Conservation (phyloP, 2,797 vertebrate species). For the Sebastolobus alascanus region DNA sequence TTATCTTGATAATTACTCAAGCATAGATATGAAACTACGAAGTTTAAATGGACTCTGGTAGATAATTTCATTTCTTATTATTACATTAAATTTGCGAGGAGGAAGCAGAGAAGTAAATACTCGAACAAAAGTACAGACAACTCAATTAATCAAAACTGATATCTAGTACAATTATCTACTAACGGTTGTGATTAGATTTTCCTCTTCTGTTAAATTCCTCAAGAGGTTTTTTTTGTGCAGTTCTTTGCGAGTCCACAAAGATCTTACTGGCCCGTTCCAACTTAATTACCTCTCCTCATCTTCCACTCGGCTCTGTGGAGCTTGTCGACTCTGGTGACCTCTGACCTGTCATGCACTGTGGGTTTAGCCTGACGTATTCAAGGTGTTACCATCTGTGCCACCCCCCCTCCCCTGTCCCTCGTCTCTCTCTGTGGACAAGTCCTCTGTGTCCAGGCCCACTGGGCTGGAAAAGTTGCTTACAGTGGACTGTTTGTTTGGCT, state of each 20-base stretch:
- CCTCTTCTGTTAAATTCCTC: not conserved
- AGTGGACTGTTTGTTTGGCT: conserved; percentile 76
- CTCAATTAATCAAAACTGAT: not conserved
- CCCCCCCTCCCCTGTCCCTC: conserved; percentile 6
- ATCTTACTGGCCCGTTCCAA: not conserved
- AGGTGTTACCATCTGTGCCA: conserved; percentile 80
- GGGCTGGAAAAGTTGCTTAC: conserved; percentile 80
- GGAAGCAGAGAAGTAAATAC: not conserved
- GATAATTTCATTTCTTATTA: not conserved
- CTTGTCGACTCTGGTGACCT: conserved; percentile 68
- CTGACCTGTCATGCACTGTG: conserved; percentile 68
- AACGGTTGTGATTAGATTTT: not conserved
- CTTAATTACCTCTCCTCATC: conserved; percentile 49
- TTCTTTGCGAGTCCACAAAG: conserved; percentile 1
- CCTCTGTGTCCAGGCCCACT: conserved; percentile 69
- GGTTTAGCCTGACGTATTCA: conserved; percentile 77
- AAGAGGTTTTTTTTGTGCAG: not conserved
- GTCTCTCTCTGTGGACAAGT: conserved; percentile 56
- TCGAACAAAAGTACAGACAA: not conserved
- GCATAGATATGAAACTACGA: not conserved
- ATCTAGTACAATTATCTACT: not conserved
- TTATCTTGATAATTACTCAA: not conserved
- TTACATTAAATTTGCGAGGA: not conserved
- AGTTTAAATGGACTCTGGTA: not conserved
- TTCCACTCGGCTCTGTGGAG: conserved; percentile 40